Evolutionary conservation across 2,888 invertebrate genomes (phyloP).

Genomic region (Malacosoma neustria): DNA sequence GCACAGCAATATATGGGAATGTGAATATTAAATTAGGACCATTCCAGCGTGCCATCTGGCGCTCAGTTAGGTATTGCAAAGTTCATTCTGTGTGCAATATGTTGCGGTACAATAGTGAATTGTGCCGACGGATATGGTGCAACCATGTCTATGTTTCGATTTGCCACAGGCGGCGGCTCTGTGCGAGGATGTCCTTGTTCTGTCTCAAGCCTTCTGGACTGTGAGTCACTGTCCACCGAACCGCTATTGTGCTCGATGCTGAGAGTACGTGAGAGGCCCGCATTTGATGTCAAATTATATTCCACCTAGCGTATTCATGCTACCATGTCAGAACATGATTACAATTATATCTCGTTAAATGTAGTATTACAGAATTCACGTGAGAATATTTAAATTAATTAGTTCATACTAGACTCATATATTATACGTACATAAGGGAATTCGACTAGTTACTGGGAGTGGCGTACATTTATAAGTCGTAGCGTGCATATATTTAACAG

Average conservation of each 20-base stretch:
- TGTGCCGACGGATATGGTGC: conserved; percentile 65
- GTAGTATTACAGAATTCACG: conserved; percentile 8
- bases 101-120: conserved; percentile 67
- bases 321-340: conserved; percentile 3
- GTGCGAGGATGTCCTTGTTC: conserved; percentile 60
- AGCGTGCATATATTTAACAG: conserved; percentile 1
- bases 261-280: conserved; percentile 38
- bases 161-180: conserved; percentile 41
- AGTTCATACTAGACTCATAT: neutral
- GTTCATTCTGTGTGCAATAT: conserved; percentile 62
- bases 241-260: conserved; percentile 44
- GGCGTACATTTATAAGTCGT: conserved; percentile 11
- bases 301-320: no score
- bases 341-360: conserved; percentile 15
- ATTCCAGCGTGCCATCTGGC: conserved; percentile 54
- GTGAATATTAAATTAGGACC: neutral
- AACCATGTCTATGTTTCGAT: conserved; percentile 66
- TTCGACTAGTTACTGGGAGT: conserved; percentile 10
- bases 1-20: no score
- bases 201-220: conserved; percentile 34
- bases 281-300: no score
- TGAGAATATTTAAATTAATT: conserved; percentile 2
- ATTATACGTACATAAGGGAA: no score
- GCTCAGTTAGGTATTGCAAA: conserved; percentile 50
- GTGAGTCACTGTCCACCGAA: conserved; percentile 50